Evolutionary conservation across 2,113 vertebrate species (phyloP), one percentile per base, ranked within the genome.

Genomic region (Zootoca vivipara): DNA sequence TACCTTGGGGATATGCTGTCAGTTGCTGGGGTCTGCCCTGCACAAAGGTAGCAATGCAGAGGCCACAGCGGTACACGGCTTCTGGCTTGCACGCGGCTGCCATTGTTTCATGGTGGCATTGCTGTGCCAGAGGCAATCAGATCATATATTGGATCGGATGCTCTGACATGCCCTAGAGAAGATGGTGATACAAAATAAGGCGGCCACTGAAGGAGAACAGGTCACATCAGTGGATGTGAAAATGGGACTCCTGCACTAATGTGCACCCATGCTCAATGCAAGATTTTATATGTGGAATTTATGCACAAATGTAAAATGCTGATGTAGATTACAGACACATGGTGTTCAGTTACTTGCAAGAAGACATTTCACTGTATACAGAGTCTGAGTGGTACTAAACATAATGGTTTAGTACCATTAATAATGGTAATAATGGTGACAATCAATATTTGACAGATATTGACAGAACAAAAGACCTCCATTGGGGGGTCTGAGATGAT

Each of bases 131-230:
- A 30, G 69, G 8, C 62, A 67, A 65, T 86, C 73, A 22, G 52
- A 46, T 78, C 56, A 67, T n/a, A 42, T 86, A n/a, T 7, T 78
- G 28, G 58, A 42, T 86, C 74, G 78, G 58, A 86, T 78, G 85
- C 35, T 78, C 38, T 65, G 35, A 46, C 35, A 86, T 86, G 85
- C 35, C 74, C 73, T 78, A 86, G 28, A 67, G 78, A 86, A 78
- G 24, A 77, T 1, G 20, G 24, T 8, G 42, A 56, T 73, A 35
- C 22, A 56, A 72, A 78, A 26, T 16, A 86, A 46, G 28, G 38
- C 67, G 8, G 62, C 83, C 72, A 75, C 33, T 42, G 62, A 65
- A 46, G 28, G 30, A 78, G 74, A 33, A 86, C 38, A 12, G 24
- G 40, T 24, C 70, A 83, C 28, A 83, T 16, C 65, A 72, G n/a